Evolutionary conservation across 2,888 invertebrate species (phyloP).

Genomic region (Suillia variegata): DNA sequence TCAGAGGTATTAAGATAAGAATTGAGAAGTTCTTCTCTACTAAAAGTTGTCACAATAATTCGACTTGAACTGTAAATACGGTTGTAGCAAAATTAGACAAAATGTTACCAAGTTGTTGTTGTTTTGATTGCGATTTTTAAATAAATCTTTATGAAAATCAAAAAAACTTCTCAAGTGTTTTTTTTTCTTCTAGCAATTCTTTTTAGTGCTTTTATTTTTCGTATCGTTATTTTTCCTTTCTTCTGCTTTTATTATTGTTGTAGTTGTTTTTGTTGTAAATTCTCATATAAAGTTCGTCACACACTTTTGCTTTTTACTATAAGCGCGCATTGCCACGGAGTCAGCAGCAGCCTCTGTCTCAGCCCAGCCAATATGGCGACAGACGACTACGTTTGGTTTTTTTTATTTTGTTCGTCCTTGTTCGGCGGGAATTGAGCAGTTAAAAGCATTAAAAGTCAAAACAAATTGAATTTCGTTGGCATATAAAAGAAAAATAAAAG

Average conservation of each 20-base stretch:
- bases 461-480: constrained; percentile 8
- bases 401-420: neutral
- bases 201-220: neutral
- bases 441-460: constrained; percentile 10
- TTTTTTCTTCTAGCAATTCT: neutral
- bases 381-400: neutral
- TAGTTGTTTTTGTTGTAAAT: too few relatives aligned
- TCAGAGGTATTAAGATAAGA: too few relatives aligned
- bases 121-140: neutral
- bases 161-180: neutral
- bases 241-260: neutral
- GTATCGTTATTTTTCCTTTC: neutral
- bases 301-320: neutral
- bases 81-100: too few relatives aligned
- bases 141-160: constrained; percentile 1
- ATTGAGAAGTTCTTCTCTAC: too few relatives aligned
- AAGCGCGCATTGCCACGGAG: too few relatives aligned
- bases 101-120: too few relatives aligned
- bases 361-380: constrained; percentile 13
- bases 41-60: too few relatives aligned
- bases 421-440: neutral
- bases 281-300: neutral
- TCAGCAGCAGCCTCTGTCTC: too few relatives aligned
- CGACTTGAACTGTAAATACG: too few relatives aligned
- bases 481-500: neutral